A percentile compares a stretch with the other conserved stretches of the same genome.
Conservation (phyloP, 1,140 invertebrate genomes). For the Lucilia cuprina region DNA sequence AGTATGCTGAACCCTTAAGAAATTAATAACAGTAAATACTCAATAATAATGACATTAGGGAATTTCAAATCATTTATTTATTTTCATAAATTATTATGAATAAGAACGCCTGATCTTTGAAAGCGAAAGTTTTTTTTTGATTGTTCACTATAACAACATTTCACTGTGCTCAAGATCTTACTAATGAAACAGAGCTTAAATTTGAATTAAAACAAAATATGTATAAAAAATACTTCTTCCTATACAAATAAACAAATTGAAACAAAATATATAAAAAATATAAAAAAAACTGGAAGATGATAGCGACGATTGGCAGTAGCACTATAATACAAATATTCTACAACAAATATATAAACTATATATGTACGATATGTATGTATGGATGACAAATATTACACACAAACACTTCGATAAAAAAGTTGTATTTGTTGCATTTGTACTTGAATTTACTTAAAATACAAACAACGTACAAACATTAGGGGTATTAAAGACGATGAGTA, state of each 20-base stretch:
- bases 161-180: neutral
- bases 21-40: too few relatives aligned
- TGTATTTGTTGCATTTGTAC: neutral
- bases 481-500: too few relatives aligned
- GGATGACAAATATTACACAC: neutral
- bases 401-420: neutral
- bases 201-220: neutral
- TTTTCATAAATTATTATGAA: too few relatives aligned
- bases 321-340: neutral
- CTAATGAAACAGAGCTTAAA: neutral
- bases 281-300: slow-evolving; percentile 14
- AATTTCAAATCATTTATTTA: too few relatives aligned
- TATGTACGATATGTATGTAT: neutral
- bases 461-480: neutral
- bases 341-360: neutral
- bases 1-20: too few relatives aligned
- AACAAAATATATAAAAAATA: neutral
- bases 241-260: neutral
- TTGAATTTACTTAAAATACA: slow-evolving; percentile 27
- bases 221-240: too few relatives aligned
- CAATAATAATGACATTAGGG: too few relatives aligned
- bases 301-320: neutral
- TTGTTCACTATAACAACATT: neutral
- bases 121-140: neutral
- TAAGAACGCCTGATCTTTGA: neutral